Conservation (phyloP, 30 jellyfish, hydroid and myxozoan species). For the Rhopilema esculentum region DNA sequence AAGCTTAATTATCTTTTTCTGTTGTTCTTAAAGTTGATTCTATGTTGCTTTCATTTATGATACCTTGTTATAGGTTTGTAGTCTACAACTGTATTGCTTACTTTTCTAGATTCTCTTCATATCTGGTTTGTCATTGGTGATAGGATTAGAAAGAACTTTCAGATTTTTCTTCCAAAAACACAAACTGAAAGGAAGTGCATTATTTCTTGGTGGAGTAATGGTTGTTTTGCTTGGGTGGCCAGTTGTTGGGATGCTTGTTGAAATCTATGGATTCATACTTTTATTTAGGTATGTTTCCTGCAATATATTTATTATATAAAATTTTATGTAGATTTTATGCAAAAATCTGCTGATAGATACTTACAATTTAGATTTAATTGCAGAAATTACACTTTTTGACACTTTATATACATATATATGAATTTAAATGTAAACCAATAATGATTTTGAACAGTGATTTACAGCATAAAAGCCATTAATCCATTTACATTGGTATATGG, state of each 20-base stretch:
- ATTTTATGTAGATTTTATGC: neutral
- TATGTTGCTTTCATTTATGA: too few relatives aligned
- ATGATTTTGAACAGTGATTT: neutral
- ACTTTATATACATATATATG: neutral
- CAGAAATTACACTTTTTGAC: too few relatives aligned
- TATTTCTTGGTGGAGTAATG: constrained; percentile 92
- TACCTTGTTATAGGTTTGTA: too few relatives aligned
- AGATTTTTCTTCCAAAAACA: constrained; percentile 91
- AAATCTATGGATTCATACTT: constrained; percentile 91
- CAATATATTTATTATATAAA: neutral
- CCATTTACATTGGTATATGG: too few relatives aligned
- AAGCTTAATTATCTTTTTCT: constrained; percentile 33
- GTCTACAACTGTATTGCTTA: too few relatives aligned
- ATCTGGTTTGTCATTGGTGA: constrained; percentile 95
- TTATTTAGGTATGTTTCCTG: constrained; percentile 75
- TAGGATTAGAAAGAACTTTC: constrained; percentile 96
- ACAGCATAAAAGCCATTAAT: too few relatives aligned
- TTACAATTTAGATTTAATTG: too few relatives aligned
- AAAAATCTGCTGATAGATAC: neutral
- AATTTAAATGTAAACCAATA: neutral
- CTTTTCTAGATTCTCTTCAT: constrained; percentile 84
- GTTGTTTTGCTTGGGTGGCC: constrained; percentile 97
- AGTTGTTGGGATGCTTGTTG: constrained; percentile 94
- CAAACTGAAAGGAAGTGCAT: constrained; percentile 91
- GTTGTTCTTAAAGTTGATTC: too few relatives aligned